phyloP scores from a whole-genome alignment of 1,140 invertebrate genomes.

The Ladona fulva region DNA sequence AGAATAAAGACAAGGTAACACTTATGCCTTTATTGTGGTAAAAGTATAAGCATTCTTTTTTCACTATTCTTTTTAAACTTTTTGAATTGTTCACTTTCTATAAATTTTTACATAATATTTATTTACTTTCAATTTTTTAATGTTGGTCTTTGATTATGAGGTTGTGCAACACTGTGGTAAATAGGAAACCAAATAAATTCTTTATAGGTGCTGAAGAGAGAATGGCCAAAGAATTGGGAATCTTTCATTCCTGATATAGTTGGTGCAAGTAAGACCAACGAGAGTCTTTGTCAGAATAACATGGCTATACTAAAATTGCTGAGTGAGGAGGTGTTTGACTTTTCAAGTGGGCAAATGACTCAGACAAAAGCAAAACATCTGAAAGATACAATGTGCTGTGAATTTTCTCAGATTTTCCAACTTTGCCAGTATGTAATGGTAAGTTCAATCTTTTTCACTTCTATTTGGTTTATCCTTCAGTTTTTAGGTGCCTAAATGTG shows the following conservation, averaged over 20 bases:
- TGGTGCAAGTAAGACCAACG: slow-evolving; percentile 96
- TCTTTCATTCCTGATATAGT: slow-evolving; percentile 98
- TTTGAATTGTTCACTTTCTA: too few relatives aligned
- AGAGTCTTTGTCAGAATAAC: slow-evolving; percentile 98
- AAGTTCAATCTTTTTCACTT: slow-evolving; percentile 30
- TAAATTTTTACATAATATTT: too few relatives aligned
- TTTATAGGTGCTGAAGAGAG: slow-evolving; percentile 86
- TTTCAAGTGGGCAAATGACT: slow-evolving; percentile 94
- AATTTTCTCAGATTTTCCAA: slow-evolving; percentile 97
- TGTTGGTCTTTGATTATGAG: too few relatives aligned
- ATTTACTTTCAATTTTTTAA: too few relatives aligned
- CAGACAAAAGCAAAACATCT: slow-evolving; percentile 98
- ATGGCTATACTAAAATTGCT: slow-evolving; percentile 96
- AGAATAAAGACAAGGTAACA: too few relatives aligned
- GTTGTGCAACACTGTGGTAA: too few relatives aligned
- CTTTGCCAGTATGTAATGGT: slow-evolving; percentile 94
- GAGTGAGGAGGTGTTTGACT: slow-evolving; percentile 99
- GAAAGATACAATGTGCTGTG: slow-evolving; percentile 99
- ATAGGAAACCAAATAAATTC: background rate
- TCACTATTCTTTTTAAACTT: too few relatives aligned
- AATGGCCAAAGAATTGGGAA: slow-evolving; percentile 99
- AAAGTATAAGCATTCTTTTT: too few relatives aligned
- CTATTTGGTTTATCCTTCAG: too few relatives aligned
- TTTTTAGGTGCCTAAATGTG: too few relatives aligned
- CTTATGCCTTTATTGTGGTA: too few relatives aligned